Evolutionary conservation across 1,140 invertebrate species (phyloP).

Genomic region (Magallana ariakensis): DNA sequence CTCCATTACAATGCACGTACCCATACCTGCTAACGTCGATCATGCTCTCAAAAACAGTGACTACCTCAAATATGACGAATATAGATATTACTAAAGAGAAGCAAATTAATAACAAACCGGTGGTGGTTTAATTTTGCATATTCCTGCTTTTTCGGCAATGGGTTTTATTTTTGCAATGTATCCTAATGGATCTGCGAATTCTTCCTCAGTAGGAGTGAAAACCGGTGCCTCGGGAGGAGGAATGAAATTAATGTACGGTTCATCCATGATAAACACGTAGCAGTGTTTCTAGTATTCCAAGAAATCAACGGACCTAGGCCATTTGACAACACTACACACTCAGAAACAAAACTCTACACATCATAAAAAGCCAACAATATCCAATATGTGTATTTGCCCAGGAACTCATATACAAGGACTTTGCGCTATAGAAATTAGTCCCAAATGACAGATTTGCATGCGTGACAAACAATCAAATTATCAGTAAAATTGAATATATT

Average conservation of each 20-base stretch:
- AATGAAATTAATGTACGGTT: slow-evolving; percentile 73
- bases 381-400: slow-evolving; percentile 61
- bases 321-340: not conserved
- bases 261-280: slow-evolving; percentile 52
- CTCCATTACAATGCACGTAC: slow-evolving; percentile 69
- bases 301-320: not conserved
- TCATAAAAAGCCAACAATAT: slow-evolving; percentile 45
- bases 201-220: slow-evolving; percentile 91
- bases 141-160: slow-evolving; percentile 90
- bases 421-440: slow-evolving; percentile 54
- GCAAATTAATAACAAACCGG: slow-evolving; percentile 77
- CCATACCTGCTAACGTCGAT: not conserved
- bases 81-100: not conserved
- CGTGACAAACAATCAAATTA: not conserved
- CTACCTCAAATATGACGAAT: not conserved
- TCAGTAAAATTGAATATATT: not conserved
- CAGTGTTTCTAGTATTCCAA: not conserved
- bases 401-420: slow-evolving; percentile 60
- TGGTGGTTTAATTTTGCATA: slow-evolving; percentile 94
- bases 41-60: not conserved
- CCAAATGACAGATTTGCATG: not conserved
- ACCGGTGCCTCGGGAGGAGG: slow-evolving; percentile 88
- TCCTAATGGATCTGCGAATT: slow-evolving; percentile 94
- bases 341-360: slow-evolving; percentile 39
- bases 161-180: slow-evolving; percentile 93